Evolutionary conservation across 1,140 invertebrate genomes (phyloP), one percentile per base, ranked within the genome.

Genomic region (Diachasma alloeum): DNA sequence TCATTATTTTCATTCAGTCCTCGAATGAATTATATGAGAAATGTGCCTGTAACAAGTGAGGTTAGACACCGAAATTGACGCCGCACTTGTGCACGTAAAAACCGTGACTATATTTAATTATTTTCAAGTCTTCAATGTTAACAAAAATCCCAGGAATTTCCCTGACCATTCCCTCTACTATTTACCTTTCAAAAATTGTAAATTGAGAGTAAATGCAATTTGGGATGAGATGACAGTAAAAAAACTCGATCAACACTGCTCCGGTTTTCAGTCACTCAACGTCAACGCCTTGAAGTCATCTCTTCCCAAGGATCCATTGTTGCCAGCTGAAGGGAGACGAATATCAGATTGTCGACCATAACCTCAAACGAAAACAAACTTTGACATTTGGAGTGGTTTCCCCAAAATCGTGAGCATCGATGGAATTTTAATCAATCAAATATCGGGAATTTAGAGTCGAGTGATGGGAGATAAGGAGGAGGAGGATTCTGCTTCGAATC

Each of bases 11-110:
- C 22, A 19, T 4, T 26, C 26, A 31, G 11, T 26, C 26, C 0
- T 26, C 11, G 9, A 63, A 5, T 15, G 8, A 26, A 26, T 63
- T 1, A 63, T 3, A 4, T 9, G 11, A 13, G 22, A 63, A 63
- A 26, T 26, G 6, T 26, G 59, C 4, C 22, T 24, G 11, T 8
- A 15, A 63, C 0, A 63, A 63, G 19, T 63, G 59, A 63, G 59
- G 59, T 63, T 63, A 63, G 59, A 63, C 59, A 63, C 26, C 59
- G 26, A 63, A 63, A 63, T 63, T 63, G 59, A 63, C 59, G 59
- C 59, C 59, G 59, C 15, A 63, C 59, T 63, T 63, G 24, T 63
- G 10, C 22, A 24, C 9, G 24, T 2, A 26, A 24, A 63, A 4
- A 26, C 3, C 4, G 2, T 0, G 26, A 11, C 26, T 11, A 31